phyloP scores from a whole-genome alignment of 2,888 invertebrate genomes.

The Tryphoninae sp. region DNA sequence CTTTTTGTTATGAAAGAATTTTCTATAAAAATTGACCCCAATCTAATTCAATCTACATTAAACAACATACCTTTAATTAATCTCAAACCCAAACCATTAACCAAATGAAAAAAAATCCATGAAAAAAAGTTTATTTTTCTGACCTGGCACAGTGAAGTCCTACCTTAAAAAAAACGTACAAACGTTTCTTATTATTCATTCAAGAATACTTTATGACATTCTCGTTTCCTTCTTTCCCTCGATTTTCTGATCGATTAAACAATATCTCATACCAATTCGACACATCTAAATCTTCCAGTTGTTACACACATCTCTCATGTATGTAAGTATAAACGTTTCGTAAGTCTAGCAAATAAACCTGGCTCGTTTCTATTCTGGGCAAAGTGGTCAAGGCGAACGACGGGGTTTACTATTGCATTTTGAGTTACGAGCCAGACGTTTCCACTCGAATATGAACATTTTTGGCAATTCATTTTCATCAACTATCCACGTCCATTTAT shows the following conservation, averaged over 20 bases:
- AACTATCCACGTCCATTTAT: too few species aligned
- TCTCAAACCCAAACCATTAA: too few species aligned
- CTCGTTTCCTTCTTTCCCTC: background rate
- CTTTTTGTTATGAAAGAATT: too few species aligned
- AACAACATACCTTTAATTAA: too few species aligned
- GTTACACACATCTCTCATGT: constrained; percentile 5
- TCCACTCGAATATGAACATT: constrained; percentile 28
- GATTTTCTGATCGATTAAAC: constrained; percentile 31
- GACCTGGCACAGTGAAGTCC: too few species aligned
- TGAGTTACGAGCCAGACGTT: constrained; percentile 54
- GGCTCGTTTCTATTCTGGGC: constrained; percentile 65
- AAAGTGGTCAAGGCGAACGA: constrained; percentile 65
- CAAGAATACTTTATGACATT: background rate
- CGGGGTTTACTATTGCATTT: constrained; percentile 54
- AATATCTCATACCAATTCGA: constrained; percentile 24
- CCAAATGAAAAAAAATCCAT: too few species aligned
- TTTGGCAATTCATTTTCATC: background rate
- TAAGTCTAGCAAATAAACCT: constrained; percentile 49
- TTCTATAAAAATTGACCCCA: too few species aligned
- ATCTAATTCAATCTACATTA: too few species aligned
- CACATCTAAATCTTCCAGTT: constrained; percentile 54
- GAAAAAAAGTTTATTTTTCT: too few species aligned
- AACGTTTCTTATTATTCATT: constrained; percentile 15
- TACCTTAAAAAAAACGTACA: background rate
- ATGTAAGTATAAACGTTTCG: constrained; percentile 45